These are phyloP conservation scores for Sebastolobus alascanus DNA, from an alignment of 2,797 vertebrate genomes.

Conservation along the genomic window DNA sequence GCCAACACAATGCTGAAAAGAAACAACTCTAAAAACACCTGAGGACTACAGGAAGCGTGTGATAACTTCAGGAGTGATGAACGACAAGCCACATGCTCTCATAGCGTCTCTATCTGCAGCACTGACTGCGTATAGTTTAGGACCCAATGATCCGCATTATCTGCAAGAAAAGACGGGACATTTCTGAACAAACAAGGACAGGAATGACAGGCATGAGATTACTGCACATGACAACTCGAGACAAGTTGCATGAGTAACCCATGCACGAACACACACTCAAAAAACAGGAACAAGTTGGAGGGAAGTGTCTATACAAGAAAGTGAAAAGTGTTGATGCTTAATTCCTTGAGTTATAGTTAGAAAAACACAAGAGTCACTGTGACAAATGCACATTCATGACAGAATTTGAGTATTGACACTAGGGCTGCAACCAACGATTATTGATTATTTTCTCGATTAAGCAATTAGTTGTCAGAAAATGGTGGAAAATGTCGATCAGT, in stretches of 20 bases:
- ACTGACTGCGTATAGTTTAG: conserved; percentile 7
- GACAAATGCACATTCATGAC: conserved; percentile 7
- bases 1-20: not conserved
- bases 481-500: too few species aligned
- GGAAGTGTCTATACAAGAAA: not conserved
- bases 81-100: not conserved
- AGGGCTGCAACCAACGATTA: too few species aligned
- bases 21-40: not conserved
- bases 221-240: conserved; percentile 46
- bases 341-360: not conserved
- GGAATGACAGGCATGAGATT: conserved; percentile 60
- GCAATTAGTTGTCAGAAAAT: too few species aligned
- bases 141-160: conserved; percentile 43
- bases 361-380: conserved; percentile 27
- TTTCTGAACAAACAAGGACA: conserved; percentile 60
- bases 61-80: not conserved
- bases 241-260: conserved; percentile 14
- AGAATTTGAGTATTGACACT: not conserved
- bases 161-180: conserved; percentile 29
- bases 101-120: conserved; percentile 33
- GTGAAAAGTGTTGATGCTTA: conserved; percentile 18
- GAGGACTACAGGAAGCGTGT: not conserved
- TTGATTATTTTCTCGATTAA: too few species aligned
- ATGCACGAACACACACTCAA: not conserved
- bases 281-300: conserved; percentile 24